Evolutionary conservation across 2,113 vertebrate species (phyloP).

Genomic region (Ancistrus triradiatus): DNA sequence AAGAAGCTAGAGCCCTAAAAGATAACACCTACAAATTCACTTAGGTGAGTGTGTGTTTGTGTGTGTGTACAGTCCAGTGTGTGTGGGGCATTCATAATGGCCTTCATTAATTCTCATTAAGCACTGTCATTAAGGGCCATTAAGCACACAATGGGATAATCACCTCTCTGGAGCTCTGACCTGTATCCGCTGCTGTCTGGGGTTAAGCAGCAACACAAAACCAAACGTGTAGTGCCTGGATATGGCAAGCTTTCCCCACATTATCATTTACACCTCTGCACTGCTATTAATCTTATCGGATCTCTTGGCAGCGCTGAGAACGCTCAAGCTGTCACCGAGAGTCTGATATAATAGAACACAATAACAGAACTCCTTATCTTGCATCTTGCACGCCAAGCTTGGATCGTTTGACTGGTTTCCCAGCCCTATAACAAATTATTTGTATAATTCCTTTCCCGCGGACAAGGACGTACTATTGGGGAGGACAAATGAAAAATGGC

Average conservation of each 20-base stretch:
- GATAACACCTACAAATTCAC: not conserved
- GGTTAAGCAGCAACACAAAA: slow-evolving; percentile 66
- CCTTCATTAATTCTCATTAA: slow-evolving; percentile 58
- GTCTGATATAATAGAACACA: slow-evolving; percentile 8
- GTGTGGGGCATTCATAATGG: slow-evolving; percentile 38
- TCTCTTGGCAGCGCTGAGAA: slow-evolving; percentile 10
- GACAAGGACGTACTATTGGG: too few relatives aligned
- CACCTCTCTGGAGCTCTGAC: slow-evolving; percentile 66
- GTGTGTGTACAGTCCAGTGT: slow-evolving; percentile 2
- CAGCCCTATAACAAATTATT: not conserved
- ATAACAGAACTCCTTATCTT: too few relatives aligned
- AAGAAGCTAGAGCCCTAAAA: not conserved
- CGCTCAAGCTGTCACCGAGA: slow-evolving; percentile 9
- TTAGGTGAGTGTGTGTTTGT: slow-evolving; percentile 13
- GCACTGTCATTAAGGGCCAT: slow-evolving; percentile 60
- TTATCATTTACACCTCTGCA: slow-evolving; percentile 29
- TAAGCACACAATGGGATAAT: slow-evolving; percentile 68
- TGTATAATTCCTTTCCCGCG: too few relatives aligned
- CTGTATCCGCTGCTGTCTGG: slow-evolving; percentile 58
- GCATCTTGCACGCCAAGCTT: not conserved
- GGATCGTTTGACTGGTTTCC: not conserved
- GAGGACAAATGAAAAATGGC: too few relatives aligned
- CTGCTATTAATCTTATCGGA: slow-evolving; percentile 40
- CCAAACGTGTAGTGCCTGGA: slow-evolving; percentile 56
- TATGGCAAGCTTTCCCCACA: slow-evolving; percentile 17